Percentiles rank a stretch among this genome's conserved stretches.
Evolutionary conservation across 2,113 vertebrate genomes (phyloP).

Genomic region (Oreochromis aureus): DNA sequence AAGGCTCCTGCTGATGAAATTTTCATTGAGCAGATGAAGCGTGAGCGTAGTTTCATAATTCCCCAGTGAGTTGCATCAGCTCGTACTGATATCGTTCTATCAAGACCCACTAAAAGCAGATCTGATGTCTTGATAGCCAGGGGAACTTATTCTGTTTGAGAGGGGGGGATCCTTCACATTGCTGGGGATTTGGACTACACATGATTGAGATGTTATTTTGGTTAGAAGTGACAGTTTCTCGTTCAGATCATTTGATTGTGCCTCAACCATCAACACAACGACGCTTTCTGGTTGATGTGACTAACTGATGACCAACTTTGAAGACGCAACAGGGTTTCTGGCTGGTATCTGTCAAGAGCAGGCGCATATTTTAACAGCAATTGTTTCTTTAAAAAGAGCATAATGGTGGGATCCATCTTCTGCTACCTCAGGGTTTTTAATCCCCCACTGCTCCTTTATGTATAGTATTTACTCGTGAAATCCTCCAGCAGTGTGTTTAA

Average conservation of each 20-base stretch:
- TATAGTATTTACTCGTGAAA: not conserved
- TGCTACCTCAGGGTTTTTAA: not conserved
- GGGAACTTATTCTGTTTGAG: not conserved
- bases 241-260: not conserved
- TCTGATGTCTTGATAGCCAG: constrained; percentile 22
- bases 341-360: not conserved
- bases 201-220: not conserved
- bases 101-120: constrained; percentile 26
- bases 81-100: constrained; percentile 64
- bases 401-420: not conserved
- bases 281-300: not conserved
- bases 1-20: constrained; percentile 70
- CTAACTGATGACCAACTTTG: not conserved
- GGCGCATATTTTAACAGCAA: not conserved
- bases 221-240: not conserved
- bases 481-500: not conserved
- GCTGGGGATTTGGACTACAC: not conserved
- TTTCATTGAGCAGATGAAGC: constrained; percentile 74
- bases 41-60: constrained; percentile 68
- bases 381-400: not conserved
- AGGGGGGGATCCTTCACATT: not conserved
- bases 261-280: not conserved
- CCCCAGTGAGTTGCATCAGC: constrained; percentile 66
- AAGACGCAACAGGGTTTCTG: not conserved
- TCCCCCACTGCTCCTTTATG: not conserved